Evolutionary conservation across 2,797 vertebrate genomes (phyloP).

Genomic region (Morelia viridis): DNA sequence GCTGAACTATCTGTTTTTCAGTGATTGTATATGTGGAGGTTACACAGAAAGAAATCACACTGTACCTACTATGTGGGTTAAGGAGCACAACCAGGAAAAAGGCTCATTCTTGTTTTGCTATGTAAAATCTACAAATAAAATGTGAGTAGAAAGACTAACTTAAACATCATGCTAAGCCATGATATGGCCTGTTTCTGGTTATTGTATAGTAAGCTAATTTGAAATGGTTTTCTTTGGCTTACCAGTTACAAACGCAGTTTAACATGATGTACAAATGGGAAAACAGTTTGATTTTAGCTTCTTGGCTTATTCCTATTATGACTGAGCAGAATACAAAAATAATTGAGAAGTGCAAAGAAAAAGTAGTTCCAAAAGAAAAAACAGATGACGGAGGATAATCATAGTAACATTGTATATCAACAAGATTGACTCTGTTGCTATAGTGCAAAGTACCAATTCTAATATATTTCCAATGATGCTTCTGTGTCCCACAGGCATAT

Average conservation of each 20-base stretch:
- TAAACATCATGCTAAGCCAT: background rate
- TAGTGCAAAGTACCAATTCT: background rate
- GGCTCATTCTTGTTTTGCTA: background rate
- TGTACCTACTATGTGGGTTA: background rate
- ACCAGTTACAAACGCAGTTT: background rate
- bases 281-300: background rate
- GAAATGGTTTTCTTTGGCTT: background rate
- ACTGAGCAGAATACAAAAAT: background rate
- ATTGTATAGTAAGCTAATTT: background rate
- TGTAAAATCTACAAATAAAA: background rate
- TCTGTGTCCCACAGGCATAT: background rate
- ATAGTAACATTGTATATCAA: background rate
- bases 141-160: background rate
- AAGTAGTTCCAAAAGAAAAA: background rate
- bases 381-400: background rate
- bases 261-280: background rate
- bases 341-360: background rate
- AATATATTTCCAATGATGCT: background rate
- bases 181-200: background rate
- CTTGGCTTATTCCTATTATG: background rate
- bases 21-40: background rate
- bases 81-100: background rate
- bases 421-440: background rate
- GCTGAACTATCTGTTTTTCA: background rate
- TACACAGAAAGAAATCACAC: background rate